Evolutionary conservation across 2,113 vertebrate genomes (phyloP).

Genomic region (Platysternon megacephalum): DNA sequence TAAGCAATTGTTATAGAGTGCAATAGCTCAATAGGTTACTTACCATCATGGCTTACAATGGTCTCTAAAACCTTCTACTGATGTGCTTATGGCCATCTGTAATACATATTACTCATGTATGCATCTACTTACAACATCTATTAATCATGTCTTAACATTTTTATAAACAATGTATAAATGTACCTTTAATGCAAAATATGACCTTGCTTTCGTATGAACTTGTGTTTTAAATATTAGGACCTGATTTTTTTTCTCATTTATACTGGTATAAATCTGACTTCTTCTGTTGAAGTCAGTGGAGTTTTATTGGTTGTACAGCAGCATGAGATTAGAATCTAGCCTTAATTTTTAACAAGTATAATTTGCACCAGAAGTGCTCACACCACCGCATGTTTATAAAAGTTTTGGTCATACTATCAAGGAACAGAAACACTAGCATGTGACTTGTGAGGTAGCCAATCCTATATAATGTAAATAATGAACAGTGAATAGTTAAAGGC

Average conservation of each 20-base stretch:
- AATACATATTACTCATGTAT: not conserved
- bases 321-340: not conserved
- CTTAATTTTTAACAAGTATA: not conserved
- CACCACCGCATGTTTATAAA: not conserved
- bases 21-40: not conserved
- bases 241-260: not conserved
- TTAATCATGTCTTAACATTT: not conserved
- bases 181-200: not conserved
- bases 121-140: not conserved
- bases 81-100: not conserved
- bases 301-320: not conserved
- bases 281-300: not conserved
- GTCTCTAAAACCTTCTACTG: not conserved
- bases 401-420: not conserved
- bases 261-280: not conserved
- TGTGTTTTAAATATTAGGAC: not conserved
- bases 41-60: not conserved
- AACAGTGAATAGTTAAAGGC: not conserved
- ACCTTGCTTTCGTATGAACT: not conserved
- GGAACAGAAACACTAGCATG: not conserved
- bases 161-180: not conserved
- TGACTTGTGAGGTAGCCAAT: not conserved
- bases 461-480: not conserved
- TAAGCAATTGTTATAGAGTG: not conserved
- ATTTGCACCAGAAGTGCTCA: not conserved